These are phyloP conservation scores for Galagoides demidoff DNA, from an alignment of 2,797 vertebrate species.

Conservation along the genomic window DNA sequence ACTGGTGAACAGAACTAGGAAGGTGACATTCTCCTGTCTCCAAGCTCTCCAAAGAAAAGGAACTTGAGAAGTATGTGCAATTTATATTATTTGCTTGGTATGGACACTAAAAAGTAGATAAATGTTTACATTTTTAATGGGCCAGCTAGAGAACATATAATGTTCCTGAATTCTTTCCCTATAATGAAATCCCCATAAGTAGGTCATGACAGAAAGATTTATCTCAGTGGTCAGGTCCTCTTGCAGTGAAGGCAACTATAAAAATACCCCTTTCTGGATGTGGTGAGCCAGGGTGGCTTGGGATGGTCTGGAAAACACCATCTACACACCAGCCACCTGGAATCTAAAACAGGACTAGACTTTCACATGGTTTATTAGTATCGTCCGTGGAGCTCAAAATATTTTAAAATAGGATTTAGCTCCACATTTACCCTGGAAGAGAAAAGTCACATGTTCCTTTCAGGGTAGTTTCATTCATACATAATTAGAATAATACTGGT, in stretches of 20 bases:
- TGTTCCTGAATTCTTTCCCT: constrained; percentile 62
- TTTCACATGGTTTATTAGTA: background rate
- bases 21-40: background rate
- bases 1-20: background rate
- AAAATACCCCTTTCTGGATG: constrained; percentile 67
- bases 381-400: constrained; percentile 7
- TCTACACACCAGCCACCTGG: background rate
- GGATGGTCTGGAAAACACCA: constrained; percentile 37
- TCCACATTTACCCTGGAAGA: constrained; percentile 9
- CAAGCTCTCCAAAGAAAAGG: constrained; percentile 43
- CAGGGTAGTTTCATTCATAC: background rate
- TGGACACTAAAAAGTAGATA: constrained; percentile 42
- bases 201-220: constrained; percentile 56
- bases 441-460: background rate
- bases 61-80: background rate
- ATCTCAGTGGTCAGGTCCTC: constrained; percentile 60
- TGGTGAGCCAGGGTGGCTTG: constrained; percentile 29
- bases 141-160: constrained; percentile 48
- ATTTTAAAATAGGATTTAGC: constrained; percentile 43
- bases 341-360: constrained; percentile 22
- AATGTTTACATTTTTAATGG: constrained; percentile 70
- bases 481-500: background rate
- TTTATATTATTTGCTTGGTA: constrained; percentile 63
- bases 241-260: constrained; percentile 48
- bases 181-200: constrained; percentile 69